These are phyloP conservation scores for Phaenicophaeus curvirostris DNA, from an alignment of 2,797 vertebrate species.

Conservation along the genomic window DNA sequence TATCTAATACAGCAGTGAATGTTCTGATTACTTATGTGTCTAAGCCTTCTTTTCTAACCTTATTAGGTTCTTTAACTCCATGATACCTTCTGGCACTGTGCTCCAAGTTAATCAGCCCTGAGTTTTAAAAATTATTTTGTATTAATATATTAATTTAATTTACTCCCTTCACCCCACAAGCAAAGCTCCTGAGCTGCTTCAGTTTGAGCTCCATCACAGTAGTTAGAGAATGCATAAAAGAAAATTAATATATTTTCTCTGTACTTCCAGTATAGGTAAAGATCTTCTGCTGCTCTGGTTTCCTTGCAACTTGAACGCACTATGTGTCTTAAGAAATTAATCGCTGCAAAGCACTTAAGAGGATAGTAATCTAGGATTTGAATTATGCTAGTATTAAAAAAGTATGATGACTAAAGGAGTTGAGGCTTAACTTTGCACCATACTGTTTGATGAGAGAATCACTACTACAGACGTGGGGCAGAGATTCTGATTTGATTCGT, in stretches of 20 bases:
- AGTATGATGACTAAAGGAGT: background rate
- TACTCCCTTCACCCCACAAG: background rate
- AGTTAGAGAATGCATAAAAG: background rate
- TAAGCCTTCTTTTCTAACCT: constrained; percentile 50
- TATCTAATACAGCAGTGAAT: constrained; percentile 27
- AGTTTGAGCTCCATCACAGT: background rate
- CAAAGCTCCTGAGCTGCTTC: background rate
- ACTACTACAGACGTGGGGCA: background rate
- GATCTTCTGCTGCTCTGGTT: constrained; percentile 8
- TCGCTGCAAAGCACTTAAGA: constrained; percentile 30
- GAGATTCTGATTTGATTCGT: background rate
- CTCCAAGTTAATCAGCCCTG: constrained; percentile 18
- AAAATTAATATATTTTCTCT: background rate
- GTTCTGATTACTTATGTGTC: constrained; percentile 31
- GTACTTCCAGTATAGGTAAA: background rate
- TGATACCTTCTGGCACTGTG: constrained; percentile 38
- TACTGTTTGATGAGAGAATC: background rate
- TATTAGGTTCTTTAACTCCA: constrained; percentile 45
- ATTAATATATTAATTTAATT: constrained; percentile 52
- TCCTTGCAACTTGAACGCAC: background rate
- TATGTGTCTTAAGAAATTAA: background rate
- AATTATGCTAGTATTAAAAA: constrained; percentile 29
- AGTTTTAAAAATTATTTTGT: constrained; percentile 29
- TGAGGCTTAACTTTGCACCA: constrained; percentile 7
- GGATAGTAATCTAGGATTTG: constrained; percentile 29